Evolutionary conservation across 2,797 vertebrate genomes (phyloP), one percentile per base, ranked within the genome.

Genomic region (Moxostoma hubbsi): DNA sequence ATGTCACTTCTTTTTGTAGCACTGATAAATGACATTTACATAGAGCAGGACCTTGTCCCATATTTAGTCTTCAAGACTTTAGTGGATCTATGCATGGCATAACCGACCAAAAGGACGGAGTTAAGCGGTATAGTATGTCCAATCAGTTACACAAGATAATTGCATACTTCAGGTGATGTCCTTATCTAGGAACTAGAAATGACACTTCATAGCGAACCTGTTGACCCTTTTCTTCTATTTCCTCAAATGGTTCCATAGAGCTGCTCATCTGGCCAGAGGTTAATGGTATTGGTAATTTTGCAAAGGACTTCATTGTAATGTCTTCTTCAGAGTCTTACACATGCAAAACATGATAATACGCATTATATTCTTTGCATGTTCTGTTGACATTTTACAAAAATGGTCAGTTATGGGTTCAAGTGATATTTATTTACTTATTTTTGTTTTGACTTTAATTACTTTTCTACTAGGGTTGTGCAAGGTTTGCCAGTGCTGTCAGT

Each of bases 111-210:
- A 36, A 36, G 36, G 36, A 36, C 36, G 2, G 54, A 68, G 68
- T 72, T 65, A 79, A 79, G 77, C 64, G 77, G 51, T 79, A 57
- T 57, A 49, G 69, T 49, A 57, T 73, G 68, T 16, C 51, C 68
- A 79, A 79, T 79, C 68, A 79, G 59, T 71, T 79, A 15, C 51
- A 2, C 50, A 18, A 73, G 53, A 79, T 79, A 79, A 79, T 73
- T 79, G 61, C 45, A 79, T 64, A 72, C 69, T 72, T 58, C 50
- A 65, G 53, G 7, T 79, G 77, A 79, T 13, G 59, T 24, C 10
- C 61, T 73, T 79, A 79, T 72, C 61, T 55, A 51, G 24, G 43
- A 79, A 65, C 61, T 72, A 16, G 62, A 73, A 79, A 79, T 72
- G 69, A 73, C 69, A 79, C 69, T 79, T 79, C 45, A 65, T 65